A percentile compares a stretch with the other conserved stretches of the same genome.
phyloP scores from a whole-genome alignment of 2,113 vertebrate genomes.

The Formicarius rufipectus region DNA sequence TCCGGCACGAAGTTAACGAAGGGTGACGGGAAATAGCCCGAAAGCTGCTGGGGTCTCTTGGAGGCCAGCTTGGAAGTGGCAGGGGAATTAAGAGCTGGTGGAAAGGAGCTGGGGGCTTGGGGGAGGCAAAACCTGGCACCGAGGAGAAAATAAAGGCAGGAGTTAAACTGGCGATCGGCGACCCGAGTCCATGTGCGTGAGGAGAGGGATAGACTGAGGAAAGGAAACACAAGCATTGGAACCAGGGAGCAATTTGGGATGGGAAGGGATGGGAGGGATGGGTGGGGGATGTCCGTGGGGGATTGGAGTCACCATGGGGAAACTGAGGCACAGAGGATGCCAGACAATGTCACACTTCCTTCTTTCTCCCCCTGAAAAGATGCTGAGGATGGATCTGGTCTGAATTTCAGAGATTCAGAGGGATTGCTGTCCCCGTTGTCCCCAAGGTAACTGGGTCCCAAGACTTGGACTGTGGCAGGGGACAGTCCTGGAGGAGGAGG shows the following conservation, averaged over 20 bases:
- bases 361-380: neutral
- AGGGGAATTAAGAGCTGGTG: neutral
- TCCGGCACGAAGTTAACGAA: neutral
- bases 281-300: fast-evolving
- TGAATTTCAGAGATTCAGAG: neutral
- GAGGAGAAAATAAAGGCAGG: neutral
- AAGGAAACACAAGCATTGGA: neutral
- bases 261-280: neutral
- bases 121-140: too few relatives aligned
- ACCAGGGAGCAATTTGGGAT: neutral
- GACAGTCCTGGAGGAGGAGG: neutral
- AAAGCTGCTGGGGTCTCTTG: neutral
- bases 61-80: neutral
- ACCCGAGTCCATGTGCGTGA: fast-evolving
- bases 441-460: neutral
- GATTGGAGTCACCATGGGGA: neutral
- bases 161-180: neutral
- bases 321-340: neutral
- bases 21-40: neutral
- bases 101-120: neutral
- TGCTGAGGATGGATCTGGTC: neutral
- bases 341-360: neutral
- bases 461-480: fast-evolving
- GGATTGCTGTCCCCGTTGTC: neutral
- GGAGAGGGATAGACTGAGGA: neutral